A percentile compares a stretch with the other conserved stretches of the same genome.
phyloP scores from a whole-genome alignment of 2,113 vertebrate species.

The Fregata magnificens region DNA sequence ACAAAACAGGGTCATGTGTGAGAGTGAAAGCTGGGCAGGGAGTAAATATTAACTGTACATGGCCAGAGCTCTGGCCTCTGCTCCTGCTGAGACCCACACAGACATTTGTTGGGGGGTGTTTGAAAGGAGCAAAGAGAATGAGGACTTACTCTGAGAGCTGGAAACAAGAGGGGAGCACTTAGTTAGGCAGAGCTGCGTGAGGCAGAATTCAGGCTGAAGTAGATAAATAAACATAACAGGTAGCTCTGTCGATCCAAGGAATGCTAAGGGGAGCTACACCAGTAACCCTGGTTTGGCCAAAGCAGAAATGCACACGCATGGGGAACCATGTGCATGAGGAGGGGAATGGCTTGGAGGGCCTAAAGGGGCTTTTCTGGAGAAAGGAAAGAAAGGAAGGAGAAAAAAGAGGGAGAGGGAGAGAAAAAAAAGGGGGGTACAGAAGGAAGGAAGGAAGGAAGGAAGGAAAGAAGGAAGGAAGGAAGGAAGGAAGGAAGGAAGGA shows the following conservation, averaged over 20 bases:
- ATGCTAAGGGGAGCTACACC: background rate
- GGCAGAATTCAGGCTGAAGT: background rate
- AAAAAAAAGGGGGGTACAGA: no score
- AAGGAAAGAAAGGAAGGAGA: background rate
- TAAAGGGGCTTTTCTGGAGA: background rate
- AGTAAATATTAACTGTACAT: background rate
- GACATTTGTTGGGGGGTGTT: background rate
- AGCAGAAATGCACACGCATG: accelerated
- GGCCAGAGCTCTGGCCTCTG: background rate
- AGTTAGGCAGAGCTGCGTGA: background rate
- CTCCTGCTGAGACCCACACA: background rate
- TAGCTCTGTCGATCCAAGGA: background rate
- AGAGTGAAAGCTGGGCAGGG: background rate
- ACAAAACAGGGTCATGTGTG: background rate
- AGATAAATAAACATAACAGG: background rate
- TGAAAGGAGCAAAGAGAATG: background rate
- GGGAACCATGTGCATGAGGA: background rate
- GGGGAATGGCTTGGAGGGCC: background rate
- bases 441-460: accelerated
- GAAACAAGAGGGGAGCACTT: background rate
- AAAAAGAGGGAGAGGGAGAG: no score
- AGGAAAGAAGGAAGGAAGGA: no score
- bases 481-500: no score
- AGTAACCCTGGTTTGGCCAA: background rate
- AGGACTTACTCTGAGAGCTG: background rate